Conservation (phyloP, 2,888 invertebrate genomes). For the Brachyopa scutellaris region DNA sequence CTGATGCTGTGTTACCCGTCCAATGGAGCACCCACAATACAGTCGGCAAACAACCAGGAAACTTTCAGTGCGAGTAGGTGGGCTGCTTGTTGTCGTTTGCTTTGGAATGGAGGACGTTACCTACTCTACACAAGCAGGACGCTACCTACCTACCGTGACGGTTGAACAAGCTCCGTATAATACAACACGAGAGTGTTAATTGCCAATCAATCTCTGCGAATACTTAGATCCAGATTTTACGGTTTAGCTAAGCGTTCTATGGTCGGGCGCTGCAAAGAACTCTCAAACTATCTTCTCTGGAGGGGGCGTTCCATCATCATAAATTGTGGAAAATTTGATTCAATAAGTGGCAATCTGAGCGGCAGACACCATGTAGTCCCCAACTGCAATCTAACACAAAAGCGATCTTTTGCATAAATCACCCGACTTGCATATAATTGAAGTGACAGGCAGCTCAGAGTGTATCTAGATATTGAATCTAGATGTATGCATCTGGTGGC, state of each 20-base stretch:
- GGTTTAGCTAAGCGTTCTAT: constrained; percentile 4
- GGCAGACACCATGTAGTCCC: too few relatives aligned
- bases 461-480: constrained; percentile 37
- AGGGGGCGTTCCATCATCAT: constrained; percentile 51
- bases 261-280: too few relatives aligned
- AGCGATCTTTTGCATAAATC: constrained; percentile 64
- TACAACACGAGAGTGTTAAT: constrained; percentile 63
- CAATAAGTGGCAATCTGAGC: constrained; percentile 37
- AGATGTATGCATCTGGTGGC: constrained; percentile 14
- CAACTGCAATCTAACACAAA: constrained; percentile 35
- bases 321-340: constrained; percentile 65
- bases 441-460: constrained; percentile 57
- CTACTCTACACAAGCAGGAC: constrained; percentile 35
- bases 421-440: constrained; percentile 56
- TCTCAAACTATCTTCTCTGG: too few relatives aligned
- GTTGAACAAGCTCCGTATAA: neutral
- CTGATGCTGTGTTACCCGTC: neutral
- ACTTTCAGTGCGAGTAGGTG: constrained; percentile 58
- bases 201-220: constrained; percentile 61
- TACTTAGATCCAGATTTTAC: constrained; percentile 42
- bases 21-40: constrained; percentile 15
- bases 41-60: constrained; percentile 40
- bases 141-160: constrained; percentile 44
- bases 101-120: constrained; percentile 23
- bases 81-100: constrained; percentile 23